Percentiles rank a stretch among this genome's conserved stretches.
phyloP scores from a whole-genome alignment of 2,888 invertebrate genomes.

The Lapara coniferarum region DNA sequence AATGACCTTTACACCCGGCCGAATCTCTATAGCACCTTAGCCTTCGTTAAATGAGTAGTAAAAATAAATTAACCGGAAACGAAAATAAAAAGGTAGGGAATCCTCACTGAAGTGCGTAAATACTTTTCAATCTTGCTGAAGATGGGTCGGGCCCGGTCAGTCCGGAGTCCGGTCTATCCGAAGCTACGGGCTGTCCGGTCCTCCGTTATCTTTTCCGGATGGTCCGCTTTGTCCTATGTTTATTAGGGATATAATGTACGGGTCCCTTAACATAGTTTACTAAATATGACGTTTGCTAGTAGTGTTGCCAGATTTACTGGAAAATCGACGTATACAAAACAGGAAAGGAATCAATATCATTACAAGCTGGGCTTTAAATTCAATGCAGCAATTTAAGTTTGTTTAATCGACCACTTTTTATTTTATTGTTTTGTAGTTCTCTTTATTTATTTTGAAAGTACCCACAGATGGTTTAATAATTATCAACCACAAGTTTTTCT shows the following conservation, averaged over 20 bases:
- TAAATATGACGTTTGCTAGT: neutral
- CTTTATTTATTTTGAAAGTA: no score
- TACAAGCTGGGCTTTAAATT: no score
- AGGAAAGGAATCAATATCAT: no score
- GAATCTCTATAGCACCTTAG: slow-evolving; percentile 24
- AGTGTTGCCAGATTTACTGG: slow-evolving; percentile 2
- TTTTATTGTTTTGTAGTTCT: no score
- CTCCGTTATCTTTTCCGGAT: neutral
- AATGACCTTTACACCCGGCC: slow-evolving; percentile 14
- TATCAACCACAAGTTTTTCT: no score
- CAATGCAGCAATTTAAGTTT: no score
- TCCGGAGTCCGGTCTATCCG: slow-evolving; percentile 1
- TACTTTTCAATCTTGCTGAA: slow-evolving; percentile 24
- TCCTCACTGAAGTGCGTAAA: slow-evolving; percentile 21
- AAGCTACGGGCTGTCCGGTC: slow-evolving; percentile 3
- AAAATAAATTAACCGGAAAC: slow-evolving; percentile 28
- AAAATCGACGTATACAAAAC: neutral
- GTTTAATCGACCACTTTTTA: no score
- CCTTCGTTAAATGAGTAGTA: slow-evolving; percentile 25
- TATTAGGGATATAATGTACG: slow-evolving; percentile 12
- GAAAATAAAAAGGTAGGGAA: slow-evolving; percentile 12
- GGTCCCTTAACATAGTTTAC: neutral
- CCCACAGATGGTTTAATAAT: no score
- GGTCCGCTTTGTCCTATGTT: slow-evolving; percentile 15
- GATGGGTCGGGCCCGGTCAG: slow-evolving; percentile 16